Evolutionary conservation across 2,797 vertebrate genomes (phyloP), one percentile per base, ranked within the genome.

Genomic region (Capromys pilorides): DNA sequence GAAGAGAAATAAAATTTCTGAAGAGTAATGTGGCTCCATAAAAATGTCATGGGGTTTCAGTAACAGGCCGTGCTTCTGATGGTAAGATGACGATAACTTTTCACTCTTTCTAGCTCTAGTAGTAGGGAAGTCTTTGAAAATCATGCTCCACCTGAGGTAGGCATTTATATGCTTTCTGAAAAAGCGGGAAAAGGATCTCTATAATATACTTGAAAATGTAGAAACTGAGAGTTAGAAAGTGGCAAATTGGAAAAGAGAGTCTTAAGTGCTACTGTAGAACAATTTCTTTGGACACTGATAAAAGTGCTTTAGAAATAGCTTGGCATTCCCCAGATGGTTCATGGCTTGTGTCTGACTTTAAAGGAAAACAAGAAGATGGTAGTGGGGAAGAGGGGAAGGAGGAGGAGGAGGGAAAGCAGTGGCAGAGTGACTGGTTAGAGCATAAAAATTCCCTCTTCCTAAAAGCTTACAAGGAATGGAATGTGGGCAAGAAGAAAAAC

Each of bases 191-290:
- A 82, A 91, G 89, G 61, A 59, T 78, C 59, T 88, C 81, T 86
- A 92, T 93, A 67, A 61, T 88, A 83, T 41, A 49, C 22, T 41
- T 93, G 54, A 90, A 67, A 69, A 10, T 62, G 9, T 49, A 66
- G 49, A 85, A 28, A 36, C 49, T 92, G 24, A n/a, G 49, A 67
- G 26, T 93, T 94, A 90, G 93, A 94, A 71, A 93, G 26, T 85
- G 85, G 79, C 86, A 84, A 86, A 80, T 51, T 97, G 59, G 71
- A 91, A 93, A 93, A 90, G 45, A 77, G 49, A 61, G 24, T 66
- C 3, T 28, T 69, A 92, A 73, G 16, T n/a, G 31, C 57, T 49
- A 62, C 21, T 88, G 31, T 11, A 45, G 85, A n/a, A 88, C 26
- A 62, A 18, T 88, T 78, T 94, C 86, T 95, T 64, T 92, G 13